A percentile compares a stretch with the other conserved stretches of the same genome.
phyloP scores from a whole-genome alignment of 2,797 vertebrate genomes.

The Clamator glandarius region DNA sequence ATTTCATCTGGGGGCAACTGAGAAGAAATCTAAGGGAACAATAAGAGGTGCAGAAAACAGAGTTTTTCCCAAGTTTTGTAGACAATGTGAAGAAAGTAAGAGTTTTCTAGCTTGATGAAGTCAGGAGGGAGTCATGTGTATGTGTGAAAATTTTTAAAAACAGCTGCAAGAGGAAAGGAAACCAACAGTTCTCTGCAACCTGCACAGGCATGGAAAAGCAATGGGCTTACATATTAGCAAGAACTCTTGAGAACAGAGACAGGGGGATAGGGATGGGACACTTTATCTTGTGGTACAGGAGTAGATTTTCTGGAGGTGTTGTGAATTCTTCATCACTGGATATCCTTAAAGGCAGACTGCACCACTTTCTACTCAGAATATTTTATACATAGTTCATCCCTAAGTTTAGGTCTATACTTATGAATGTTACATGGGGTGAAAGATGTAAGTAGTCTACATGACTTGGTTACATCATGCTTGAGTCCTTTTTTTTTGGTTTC shows the following conservation, averaged over 20 bases:
- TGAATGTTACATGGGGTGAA: neutral
- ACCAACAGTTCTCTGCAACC: neutral
- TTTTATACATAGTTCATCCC: neutral
- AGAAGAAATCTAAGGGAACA: neutral
- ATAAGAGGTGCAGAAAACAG: neutral
- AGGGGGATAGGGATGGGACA: neutral
- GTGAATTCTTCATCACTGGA: neutral
- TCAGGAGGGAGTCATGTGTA: neutral
- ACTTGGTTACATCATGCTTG: neutral
- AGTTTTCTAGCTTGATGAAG: neutral
- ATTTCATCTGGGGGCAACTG: neutral
- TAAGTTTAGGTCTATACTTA: neutral
- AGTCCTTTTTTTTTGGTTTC: neutral
- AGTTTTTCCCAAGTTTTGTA: neutral
- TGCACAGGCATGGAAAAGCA: neutral
- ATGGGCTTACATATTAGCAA: neutral
- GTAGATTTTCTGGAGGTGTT: neutral
- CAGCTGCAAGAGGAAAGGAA: neutral
- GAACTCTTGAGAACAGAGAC: neutral
- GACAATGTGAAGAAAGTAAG: neutral
- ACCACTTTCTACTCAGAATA: neutral
- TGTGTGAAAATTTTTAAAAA: neutral
- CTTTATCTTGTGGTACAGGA: neutral
- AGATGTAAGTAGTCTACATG: neutral
- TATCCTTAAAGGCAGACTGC: neutral